Base-by-base conservation (phyloP, 2,888 invertebrate species). In the Axea sp. region DNA sequence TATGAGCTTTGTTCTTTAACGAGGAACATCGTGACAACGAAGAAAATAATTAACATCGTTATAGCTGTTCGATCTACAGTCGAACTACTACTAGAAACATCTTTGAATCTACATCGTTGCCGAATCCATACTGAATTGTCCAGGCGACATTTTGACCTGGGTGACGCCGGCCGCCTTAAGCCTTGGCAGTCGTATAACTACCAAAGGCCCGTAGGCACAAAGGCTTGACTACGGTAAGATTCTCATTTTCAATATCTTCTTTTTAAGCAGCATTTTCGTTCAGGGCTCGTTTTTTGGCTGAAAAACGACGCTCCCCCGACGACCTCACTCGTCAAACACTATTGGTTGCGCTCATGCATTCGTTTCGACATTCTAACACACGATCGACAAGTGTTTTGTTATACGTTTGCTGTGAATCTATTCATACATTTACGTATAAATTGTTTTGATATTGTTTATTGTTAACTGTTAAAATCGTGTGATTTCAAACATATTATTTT, bases 141-240 rank as follows among this genome's bases (percentile, higher is more conserved):
- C 26, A 55, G 47, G 45, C 17, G 15, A 14, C 11, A 39, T 24
- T 68, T 47, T 19, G 28, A 51, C 55, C 28, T 39, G 57, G 53
- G 62, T 64, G 68, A 73, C 68, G 73, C 73, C 73, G 73, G 73
- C 68, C 68, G 68, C 68, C 47, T 62, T 62, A 41, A 73, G 60
- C 57, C 53, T 67, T 47, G 60, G 67, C 45, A 49, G 73, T 53
- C 55, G 24, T 55, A 28, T 64, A 64, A 72, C 33, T 37, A 51
- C 55, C 28, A 39, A 72, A 35, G 53, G 24, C 8, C 55, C 28
- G 33, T 65, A 35, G 53, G 24, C 8, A 19, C 39, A 55, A 15
- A 26, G 33, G 51, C 59, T n/a, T n/a, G 51, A 59, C 45, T 41
- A 68, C 62, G 71, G 71, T 71, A 71, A 71, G 69, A 45, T 28